These are phyloP conservation scores for Acrobasis suavella DNA, from an alignment of 2,888 invertebrate species.

Conservation along the genomic window DNA sequence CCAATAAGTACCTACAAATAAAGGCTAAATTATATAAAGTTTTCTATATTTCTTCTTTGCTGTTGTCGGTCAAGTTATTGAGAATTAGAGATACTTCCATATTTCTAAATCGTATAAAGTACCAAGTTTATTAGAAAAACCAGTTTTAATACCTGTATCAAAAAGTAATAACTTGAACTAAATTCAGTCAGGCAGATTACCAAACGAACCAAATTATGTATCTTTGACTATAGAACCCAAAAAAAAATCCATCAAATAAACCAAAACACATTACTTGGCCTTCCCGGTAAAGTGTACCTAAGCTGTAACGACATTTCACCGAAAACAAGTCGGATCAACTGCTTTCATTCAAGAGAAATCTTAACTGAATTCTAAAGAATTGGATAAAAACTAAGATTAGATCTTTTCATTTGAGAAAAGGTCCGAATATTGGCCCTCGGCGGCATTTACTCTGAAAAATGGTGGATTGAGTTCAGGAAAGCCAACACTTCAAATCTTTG, in stretches of 20 bases:
- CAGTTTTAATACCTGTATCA: no score
- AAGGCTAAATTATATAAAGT: no score
- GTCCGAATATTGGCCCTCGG: slow-evolving; percentile 62
- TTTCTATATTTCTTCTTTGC: no score
- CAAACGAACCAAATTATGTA: no score
- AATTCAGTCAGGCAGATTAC: no score
- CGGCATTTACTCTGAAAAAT: slow-evolving; percentile 51
- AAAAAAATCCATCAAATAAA: not conserved
- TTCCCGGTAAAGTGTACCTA: not conserved
- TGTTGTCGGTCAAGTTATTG: no score
- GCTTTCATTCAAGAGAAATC: slow-evolving; percentile 54
- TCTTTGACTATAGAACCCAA: not conserved
- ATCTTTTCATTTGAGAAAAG: slow-evolving; percentile 68
- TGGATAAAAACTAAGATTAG: slow-evolving; percentile 64
- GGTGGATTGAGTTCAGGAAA: slow-evolving; percentile 52
- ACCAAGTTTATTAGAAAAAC: no score
- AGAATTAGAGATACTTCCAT: no score
- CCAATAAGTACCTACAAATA: no score
- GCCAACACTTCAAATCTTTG: slow-evolving; percentile 48
- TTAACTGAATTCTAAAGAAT: slow-evolving; percentile 55
- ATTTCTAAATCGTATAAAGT: no score
- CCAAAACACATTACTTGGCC: not conserved
- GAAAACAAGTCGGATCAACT: slow-evolving; percentile 38
- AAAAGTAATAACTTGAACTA: no score
- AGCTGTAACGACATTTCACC: slow-evolving; percentile 9